A percentile compares a stretch with the other conserved stretches of the same genome.
These are phyloP conservation scores for Oscheius myriophilus DNA, from an alignment of 2,888 invertebrate species.

Conservation along the genomic window DNA sequence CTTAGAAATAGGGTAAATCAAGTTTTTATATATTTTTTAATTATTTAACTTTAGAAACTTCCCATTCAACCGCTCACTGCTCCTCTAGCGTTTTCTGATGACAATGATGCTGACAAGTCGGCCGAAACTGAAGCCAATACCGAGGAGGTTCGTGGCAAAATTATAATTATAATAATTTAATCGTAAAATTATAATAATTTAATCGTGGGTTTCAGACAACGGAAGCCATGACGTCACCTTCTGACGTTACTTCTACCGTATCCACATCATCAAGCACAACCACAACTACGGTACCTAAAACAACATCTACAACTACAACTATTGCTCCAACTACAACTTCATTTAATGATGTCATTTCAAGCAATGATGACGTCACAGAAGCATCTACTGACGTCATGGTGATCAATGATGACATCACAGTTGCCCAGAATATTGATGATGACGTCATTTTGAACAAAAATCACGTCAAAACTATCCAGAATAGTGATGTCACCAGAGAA, in stretches of 20 bases:
- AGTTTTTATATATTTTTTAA: neutral
- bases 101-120: constrained; percentile 13
- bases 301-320: constrained; percentile 8
- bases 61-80: constrained; percentile 15
- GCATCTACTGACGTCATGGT: too few species aligned
- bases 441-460: neutral
- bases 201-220: too few species aligned
- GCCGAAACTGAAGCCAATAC: neutral
- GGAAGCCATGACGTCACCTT: neutral
- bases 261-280: constrained; percentile 10
- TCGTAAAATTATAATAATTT: too few species aligned
- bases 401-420: too few species aligned
- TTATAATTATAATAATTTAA: too few species aligned
- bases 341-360: too few species aligned
- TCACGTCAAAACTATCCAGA: constrained; percentile 20
- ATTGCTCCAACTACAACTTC: constrained; percentile 2
- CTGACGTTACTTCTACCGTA: constrained; percentile 5
- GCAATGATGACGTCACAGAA: too few species aligned
- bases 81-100: neutral
- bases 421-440: too few species aligned
- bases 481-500: neutral
- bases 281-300: constrained; percentile 2
- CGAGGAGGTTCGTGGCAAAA: too few species aligned
- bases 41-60: constrained; percentile 11
- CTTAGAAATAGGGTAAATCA: constrained; percentile 11